Percentiles rank a stretch among this genome's conserved stretches.
These are phyloP conservation scores for Catharus fuscescens DNA, from an alignment of 2,113 vertebrate genomes.

Conservation along the genomic window DNA sequence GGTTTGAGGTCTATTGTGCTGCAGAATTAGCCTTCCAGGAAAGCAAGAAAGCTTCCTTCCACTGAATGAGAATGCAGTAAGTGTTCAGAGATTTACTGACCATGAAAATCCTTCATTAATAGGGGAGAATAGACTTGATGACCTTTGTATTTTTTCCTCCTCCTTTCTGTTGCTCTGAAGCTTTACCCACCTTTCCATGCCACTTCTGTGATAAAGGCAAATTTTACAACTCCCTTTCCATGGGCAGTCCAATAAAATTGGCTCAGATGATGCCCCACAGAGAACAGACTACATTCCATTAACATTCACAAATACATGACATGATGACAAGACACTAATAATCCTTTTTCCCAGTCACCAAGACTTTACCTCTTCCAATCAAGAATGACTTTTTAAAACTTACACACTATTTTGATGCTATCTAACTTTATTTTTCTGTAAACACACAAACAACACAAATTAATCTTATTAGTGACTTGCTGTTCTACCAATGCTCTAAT, in stretches of 20 bases:
- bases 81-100: slow-evolving; percentile 39
- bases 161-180: slow-evolving; percentile 3
- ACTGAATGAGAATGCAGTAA: neutral
- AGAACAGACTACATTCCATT: neutral
- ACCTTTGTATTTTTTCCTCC: neutral
- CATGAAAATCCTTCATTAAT: slow-evolving; percentile 16
- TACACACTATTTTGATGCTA: neutral
- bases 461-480: neutral
- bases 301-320: neutral
- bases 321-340: neutral
- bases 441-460: neutral
- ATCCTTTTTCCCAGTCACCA: neutral
- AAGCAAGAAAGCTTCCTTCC: neutral
- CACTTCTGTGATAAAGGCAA: neutral
- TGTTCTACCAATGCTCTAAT: neutral
- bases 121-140: slow-evolving; percentile 4
- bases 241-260: neutral
- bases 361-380: neutral
- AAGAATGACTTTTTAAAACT: neutral
- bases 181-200: neutral
- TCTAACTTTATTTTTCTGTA: neutral
- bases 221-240: slow-evolving; percentile 22
- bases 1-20: neutral
- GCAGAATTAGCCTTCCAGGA: slow-evolving; percentile 13
- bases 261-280: neutral